Evolutionary conservation across 2,797 vertebrate species (phyloP).

Genomic region (Setipinna tenuifilis): DNA sequence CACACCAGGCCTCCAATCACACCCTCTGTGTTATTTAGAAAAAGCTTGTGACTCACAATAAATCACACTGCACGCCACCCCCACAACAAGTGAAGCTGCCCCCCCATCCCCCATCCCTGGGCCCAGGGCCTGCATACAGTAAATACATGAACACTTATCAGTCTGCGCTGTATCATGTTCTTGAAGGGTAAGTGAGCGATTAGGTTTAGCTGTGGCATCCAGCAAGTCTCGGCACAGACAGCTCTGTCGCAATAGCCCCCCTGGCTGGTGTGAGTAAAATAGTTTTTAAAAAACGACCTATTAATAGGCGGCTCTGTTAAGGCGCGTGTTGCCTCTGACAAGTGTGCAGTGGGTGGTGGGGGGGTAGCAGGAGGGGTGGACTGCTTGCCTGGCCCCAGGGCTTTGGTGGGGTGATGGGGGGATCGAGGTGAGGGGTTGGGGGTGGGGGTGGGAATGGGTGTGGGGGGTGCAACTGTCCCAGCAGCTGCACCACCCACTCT

Average conservation of each 20-base stretch:
- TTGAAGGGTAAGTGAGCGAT: conserved; percentile 32
- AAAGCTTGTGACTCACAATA: neutral
- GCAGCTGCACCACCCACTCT: conserved; percentile 13
- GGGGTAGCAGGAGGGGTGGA: neutral
- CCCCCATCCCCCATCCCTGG: neutral
- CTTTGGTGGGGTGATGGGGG: neutral
- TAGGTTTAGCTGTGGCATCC: conserved; percentile 38
- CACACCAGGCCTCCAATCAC: neutral
- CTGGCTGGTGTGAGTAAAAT: conserved; percentile 42
- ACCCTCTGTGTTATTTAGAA: neutral
- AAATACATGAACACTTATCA: conserved; percentile 12
- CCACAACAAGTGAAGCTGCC: conserved; percentile 24
- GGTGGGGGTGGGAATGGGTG: neutral
- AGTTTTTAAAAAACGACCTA: conserved; percentile 38
- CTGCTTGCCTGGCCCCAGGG: neutral
- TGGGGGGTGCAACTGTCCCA: neutral
- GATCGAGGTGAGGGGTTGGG: neutral
- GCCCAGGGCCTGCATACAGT: no score
- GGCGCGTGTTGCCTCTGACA: conserved; percentile 26
- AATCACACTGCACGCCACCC: neutral
- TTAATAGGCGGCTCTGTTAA: conserved; percentile 45
- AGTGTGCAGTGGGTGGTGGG: neutral
- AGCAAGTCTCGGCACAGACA: conserved; percentile 21
- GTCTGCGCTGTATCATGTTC: conserved; percentile 36
- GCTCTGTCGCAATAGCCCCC: conserved; percentile 23